These are phyloP conservation scores for Heliconius aoede DNA, from an alignment of 2,888 invertebrate genomes.

Conservation along the genomic window DNA sequence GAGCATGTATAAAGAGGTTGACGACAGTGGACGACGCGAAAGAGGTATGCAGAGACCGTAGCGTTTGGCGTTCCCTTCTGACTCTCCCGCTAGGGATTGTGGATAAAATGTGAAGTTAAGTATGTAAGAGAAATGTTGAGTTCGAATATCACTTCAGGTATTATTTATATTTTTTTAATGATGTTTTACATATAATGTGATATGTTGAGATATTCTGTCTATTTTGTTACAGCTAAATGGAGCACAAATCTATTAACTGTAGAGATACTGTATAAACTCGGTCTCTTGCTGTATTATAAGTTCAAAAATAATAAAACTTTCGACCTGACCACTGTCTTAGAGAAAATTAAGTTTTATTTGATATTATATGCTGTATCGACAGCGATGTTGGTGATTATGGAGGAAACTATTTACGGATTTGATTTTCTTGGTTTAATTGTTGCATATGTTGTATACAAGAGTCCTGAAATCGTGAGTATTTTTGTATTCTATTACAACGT, in stretches of 20 bases:
- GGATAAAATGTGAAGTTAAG: too few species aligned
- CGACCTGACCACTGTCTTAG: conserved; percentile 38
- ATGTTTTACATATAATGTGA: too few species aligned
- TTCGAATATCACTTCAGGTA: too few species aligned
- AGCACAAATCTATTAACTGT: conserved; percentile 12
- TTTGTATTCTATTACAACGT: conserved; percentile 9
- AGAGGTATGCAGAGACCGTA: too few species aligned
- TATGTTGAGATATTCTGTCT: too few species aligned
- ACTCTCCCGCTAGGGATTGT: too few species aligned
- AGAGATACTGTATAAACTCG: conserved; percentile 4
- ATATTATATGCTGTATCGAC: conserved; percentile 48
- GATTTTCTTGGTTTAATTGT: conserved; percentile 59
- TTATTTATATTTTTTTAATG: too few species aligned
- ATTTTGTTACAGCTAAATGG: conserved; percentile 16
- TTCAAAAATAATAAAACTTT: conserved; percentile 39
- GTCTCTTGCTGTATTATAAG: conserved; percentile 43
- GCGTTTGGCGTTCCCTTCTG: too few species aligned
- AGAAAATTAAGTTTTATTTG: conserved; percentile 49
- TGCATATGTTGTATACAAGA: conserved; percentile 57
- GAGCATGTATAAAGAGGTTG: too few species aligned
- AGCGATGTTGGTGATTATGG: conserved; percentile 49
- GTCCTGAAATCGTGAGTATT: conserved; percentile 61
- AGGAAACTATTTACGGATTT: conserved; percentile 51
- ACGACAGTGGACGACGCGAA: too few species aligned
- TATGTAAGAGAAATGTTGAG: too few species aligned